A percentile compares a stretch with the other conserved stretches of the same genome.
phyloP scores from a whole-genome alignment of 2,888 invertebrate species.

The Gandaritis pyraliata region DNA sequence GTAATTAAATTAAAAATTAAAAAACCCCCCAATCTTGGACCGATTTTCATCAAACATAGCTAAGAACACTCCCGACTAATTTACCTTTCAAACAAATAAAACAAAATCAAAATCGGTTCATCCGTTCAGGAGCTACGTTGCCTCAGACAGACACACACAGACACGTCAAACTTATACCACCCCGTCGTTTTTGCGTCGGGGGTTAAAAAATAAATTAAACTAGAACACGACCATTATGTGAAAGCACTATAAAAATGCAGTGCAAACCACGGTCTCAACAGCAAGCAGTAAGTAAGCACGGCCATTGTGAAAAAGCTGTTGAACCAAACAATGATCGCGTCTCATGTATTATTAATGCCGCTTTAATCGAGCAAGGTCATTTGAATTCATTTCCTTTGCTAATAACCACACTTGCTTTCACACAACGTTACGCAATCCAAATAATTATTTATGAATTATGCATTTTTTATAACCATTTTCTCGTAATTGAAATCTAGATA shows the following conservation, averaged over 20 bases:
- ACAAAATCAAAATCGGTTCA: no score
- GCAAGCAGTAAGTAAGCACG: conserved; percentile 47
- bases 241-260: conserved; percentile 19
- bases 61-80: no score
- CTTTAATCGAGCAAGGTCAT: conserved; percentile 81
- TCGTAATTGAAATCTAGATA: conserved; percentile 41
- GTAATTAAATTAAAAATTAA: no score
- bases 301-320: conserved; percentile 63
- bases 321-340: conserved; percentile 71
- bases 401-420: conserved; percentile 53
- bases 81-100: no score
- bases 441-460: conserved; percentile 44
- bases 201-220: no score
- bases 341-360: conserved; percentile 77
- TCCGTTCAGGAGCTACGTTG: no score
- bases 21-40: no score
- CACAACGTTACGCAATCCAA: conserved; percentile 51
- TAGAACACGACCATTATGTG: background rate
- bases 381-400: conserved; percentile 73
- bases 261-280: conserved; percentile 37
- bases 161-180: no score
- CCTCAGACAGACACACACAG: no score
- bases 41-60: no score
- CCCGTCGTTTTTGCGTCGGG: no score
- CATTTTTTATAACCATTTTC: conserved; percentile 39